These are phyloP conservation scores for Crypturellus undulatus DNA, from an alignment of 2,113 vertebrate species.

Conservation along the genomic window DNA sequence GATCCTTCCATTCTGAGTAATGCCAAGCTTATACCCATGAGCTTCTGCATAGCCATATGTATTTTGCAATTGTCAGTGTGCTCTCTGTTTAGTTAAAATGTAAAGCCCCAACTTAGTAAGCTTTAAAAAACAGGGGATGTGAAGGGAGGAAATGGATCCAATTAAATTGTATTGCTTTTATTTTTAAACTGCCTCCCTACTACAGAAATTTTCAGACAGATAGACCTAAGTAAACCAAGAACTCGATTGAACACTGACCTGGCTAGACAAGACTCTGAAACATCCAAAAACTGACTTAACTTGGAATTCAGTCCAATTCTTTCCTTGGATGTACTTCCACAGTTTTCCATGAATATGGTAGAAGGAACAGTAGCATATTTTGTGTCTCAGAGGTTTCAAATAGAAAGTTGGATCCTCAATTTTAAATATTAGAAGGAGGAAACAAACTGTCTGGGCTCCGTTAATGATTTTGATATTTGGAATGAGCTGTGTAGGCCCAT, in stretches of 20 bases:
- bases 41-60: neutral
- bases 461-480: constrained; percentile 59
- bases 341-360: constrained; percentile 11
- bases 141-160: neutral
- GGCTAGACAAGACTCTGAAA: constrained; percentile 24
- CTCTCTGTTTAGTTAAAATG: neutral
- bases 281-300: constrained; percentile 42
- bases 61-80: neutral
- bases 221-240: constrained; percentile 17
- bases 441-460: constrained; percentile 64
- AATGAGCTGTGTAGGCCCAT: constrained; percentile 37
- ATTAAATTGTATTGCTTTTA: neutral
- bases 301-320: neutral
- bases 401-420: constrained; percentile 57
- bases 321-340: constrained; percentile 14
- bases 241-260: constrained; percentile 15
- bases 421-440: constrained; percentile 59
- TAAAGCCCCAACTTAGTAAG: neutral
- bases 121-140: neutral
- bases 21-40: accelerated
- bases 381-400: constrained; percentile 21
- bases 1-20: neutral
- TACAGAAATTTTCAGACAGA: neutral
- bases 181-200: neutral
- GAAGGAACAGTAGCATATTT: constrained; percentile 44